Conservation (phyloP, 2,888 invertebrate species). For the Flabesymbios commensalis region DNA sequence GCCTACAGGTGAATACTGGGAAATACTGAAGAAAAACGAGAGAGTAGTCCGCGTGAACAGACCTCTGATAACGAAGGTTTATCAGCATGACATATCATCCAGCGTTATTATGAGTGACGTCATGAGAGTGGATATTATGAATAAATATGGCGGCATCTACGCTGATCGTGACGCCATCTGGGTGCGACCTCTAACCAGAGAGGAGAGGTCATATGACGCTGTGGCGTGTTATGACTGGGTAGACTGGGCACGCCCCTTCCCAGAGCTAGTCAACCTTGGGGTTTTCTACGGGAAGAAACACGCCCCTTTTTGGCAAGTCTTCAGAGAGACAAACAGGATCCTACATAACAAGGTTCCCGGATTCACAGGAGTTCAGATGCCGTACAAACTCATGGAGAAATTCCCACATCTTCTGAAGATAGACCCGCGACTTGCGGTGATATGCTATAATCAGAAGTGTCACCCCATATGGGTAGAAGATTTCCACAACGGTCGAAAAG, state of each 20-base stretch:
- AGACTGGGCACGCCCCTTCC: constrained; percentile 37
- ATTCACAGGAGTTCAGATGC: constrained; percentile 38
- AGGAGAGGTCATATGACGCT: constrained; percentile 43
- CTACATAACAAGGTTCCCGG: constrained; percentile 36
- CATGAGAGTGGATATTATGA: constrained; percentile 50
- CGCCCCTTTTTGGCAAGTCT: constrained; percentile 38
- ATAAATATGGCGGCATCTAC: constrained; percentile 56
- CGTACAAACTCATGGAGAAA: constrained; percentile 37
- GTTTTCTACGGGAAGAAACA: constrained; percentile 37
- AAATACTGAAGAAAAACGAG: constrained; percentile 20
- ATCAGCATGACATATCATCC: constrained; percentile 41
- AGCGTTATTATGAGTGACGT: constrained; percentile 51
- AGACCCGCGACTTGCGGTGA: constrained; percentile 41
- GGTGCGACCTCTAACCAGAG: constrained; percentile 43
- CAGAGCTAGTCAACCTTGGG: constrained; percentile 38
- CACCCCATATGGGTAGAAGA: constrained; percentile 49
- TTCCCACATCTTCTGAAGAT: constrained; percentile 48
- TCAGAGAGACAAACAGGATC: constrained; percentile 35
- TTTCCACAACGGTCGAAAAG: constrained; percentile 40
- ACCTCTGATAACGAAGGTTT: constrained; percentile 20
- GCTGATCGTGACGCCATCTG: constrained; percentile 56
- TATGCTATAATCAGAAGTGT: constrained; percentile 52
- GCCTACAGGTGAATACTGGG: constrained; percentile 30
- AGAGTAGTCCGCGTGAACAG: constrained; percentile 23
- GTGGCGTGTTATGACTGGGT: constrained; percentile 52